Conservation (phyloP, 2,113 vertebrate genomes). For the Burhinus bistriatus region DNA sequence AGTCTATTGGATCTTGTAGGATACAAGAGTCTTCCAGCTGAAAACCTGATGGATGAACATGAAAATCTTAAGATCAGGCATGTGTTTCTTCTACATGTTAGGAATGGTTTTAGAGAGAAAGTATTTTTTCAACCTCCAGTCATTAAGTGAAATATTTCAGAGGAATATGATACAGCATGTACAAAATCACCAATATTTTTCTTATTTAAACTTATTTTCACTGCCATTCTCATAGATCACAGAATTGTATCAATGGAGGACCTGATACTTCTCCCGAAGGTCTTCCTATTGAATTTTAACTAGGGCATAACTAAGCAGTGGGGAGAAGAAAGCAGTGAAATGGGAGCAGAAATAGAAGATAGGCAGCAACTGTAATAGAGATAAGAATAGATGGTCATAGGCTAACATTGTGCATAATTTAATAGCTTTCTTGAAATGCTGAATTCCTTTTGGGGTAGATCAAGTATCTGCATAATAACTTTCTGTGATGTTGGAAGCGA, state of each 20-base stretch:
- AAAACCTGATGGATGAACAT: neutral
- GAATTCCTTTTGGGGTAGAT: constrained; percentile 22
- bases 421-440: constrained; percentile 23
- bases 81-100: neutral
- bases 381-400: constrained; percentile 48
- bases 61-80: neutral
- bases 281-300: constrained; percentile 24
- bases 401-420: constrained; percentile 47
- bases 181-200: neutral
- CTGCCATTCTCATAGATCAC: neutral
- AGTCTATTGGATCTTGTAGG: neutral
- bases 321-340: neutral
- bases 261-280: neutral
- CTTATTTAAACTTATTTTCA: neutral
- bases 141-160: neutral
- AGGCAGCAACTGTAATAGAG: neutral
- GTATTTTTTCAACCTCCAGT: neutral
- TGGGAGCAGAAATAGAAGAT: neutral
- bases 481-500: neutral
- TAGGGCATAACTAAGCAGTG: neutral
- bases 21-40: neutral
- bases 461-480: constrained; percentile 38
- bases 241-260: neutral
- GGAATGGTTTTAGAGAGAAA: neutral
- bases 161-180: neutral